Conservation (phyloP, 2,113 vertebrate species). For the Camelus dromedarius region DNA sequence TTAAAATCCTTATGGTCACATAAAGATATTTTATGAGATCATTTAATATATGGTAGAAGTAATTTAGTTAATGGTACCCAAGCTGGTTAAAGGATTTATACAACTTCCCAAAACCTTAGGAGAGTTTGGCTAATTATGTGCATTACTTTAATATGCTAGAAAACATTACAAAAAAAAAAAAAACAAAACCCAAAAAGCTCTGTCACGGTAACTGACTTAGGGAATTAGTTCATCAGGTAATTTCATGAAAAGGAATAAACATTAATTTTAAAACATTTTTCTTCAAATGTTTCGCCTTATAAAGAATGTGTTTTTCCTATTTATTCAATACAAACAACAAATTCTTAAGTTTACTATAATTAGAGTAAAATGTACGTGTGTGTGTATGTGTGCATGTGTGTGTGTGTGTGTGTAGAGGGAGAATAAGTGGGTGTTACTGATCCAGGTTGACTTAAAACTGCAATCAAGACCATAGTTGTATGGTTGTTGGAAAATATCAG, state of each 20-base stretch:
- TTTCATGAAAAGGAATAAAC: neutral
- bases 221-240: neutral
- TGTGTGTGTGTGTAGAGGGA: neutral
- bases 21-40: neutral
- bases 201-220: neutral
- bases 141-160: neutral
- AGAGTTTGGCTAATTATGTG: neutral
- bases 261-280: neutral
- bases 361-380: neutral
- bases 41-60: neutral
- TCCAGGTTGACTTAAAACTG: neutral
- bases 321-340: neutral
- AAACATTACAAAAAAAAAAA: neutral
- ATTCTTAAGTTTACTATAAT: neutral
- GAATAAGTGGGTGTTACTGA: neutral
- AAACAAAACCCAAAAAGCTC: neutral
- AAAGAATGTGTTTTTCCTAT: neutral
- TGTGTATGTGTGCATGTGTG: neutral
- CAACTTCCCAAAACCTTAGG: neutral
- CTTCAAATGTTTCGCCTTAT: conserved; percentile 6
- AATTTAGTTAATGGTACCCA: neutral
- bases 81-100: neutral
- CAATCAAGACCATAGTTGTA: neutral
- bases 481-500: neutral
- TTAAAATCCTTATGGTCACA: neutral